Conservation (phyloP, 2,113 vertebrate species). For the Vombatus ursinus region DNA sequence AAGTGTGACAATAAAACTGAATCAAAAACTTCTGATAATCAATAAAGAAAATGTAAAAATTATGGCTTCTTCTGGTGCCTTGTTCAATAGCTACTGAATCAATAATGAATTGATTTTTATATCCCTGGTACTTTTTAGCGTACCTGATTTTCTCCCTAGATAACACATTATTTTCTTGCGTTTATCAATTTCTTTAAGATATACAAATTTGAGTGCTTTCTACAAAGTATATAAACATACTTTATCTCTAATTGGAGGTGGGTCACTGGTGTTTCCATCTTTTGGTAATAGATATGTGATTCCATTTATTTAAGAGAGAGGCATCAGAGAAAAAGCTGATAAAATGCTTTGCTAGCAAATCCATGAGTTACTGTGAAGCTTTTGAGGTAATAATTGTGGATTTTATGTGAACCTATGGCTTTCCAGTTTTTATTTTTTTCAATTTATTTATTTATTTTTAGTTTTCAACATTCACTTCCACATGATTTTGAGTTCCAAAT, state of each 20-base stretch:
- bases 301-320: background rate
- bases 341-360: background rate
- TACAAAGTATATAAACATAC: background rate
- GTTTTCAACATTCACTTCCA: too few species aligned
- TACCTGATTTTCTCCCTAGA: background rate
- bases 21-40: background rate
- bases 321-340: background rate
- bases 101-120: background rate
- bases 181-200: background rate
- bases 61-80: background rate
- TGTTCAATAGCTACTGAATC: background rate
- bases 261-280: background rate
- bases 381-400: background rate
- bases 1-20: background rate
- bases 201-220: background rate
- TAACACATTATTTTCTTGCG: background rate
- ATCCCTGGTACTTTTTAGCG: background rate
- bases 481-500: too few species aligned
- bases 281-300: background rate
- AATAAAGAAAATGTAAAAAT: too few species aligned
- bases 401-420: background rate
- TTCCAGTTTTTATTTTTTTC: background rate
- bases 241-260: background rate
- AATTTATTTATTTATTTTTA: too few species aligned
- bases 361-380: background rate